Conservation (phyloP, 2,113 vertebrate genomes). For the Amazona vittata region DNA sequence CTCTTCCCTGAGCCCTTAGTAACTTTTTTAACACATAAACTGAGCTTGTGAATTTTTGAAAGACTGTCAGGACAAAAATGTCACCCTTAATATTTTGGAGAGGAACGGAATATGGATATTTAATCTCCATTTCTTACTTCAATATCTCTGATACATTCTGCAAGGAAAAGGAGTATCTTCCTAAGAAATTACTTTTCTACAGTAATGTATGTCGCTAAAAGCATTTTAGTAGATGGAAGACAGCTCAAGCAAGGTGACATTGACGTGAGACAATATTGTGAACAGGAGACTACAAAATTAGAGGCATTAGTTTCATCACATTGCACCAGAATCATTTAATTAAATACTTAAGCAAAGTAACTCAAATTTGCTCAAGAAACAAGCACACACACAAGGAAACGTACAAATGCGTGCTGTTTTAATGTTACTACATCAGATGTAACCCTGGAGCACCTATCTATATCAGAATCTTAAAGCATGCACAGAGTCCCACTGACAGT, state of each 20-base stretch:
- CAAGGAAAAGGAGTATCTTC: neutral
- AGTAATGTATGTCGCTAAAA: neutral
- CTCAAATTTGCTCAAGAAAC: neutral
- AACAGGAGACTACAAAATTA: neutral
- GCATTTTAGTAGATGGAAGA: neutral
- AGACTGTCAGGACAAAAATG: neutral
- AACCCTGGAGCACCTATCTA: neutral
- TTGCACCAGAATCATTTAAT: neutral
- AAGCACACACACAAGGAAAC: neutral
- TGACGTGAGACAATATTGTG: neutral
- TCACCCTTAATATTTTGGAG: neutral
- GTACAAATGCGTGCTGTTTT: neutral
- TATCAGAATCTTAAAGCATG: neutral
- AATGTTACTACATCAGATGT: neutral
- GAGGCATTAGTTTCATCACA: neutral
- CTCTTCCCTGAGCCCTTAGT: neutral
- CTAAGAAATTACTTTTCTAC: neutral
- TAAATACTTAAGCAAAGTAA: neutral
- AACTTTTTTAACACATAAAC: neutral
- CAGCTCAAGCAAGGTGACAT: neutral
- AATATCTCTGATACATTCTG: neutral
- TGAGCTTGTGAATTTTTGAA: neutral
- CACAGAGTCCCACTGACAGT: neutral
- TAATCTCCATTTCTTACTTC: neutral
- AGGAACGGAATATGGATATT: neutral